Base-by-base conservation (phyloP, 2,113 vertebrate species). In the Thalassoma bifasciatum region DNA sequence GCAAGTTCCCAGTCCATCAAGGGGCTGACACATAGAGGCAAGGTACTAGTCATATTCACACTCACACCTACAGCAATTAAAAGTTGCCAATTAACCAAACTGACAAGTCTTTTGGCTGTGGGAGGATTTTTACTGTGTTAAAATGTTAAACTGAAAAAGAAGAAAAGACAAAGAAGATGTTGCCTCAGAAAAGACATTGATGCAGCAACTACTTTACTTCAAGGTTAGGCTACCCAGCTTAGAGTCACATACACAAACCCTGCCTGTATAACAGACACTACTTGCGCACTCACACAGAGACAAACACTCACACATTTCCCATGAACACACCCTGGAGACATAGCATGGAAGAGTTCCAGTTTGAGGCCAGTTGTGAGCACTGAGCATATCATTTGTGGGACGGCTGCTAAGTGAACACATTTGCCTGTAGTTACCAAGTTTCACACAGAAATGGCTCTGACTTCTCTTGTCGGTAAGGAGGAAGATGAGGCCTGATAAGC, bases 331-430 rank as follows among this genome's bases (percentile, higher is more conserved):
- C 75, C 75, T 59, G 16, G 14, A 58, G 80, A 64, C 49, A 8
- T 34, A 12, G 36, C 60, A 21, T 59, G 60, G 60, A 53, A 30
- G 30, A 63, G 47, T 51, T 37, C 64, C 50, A 8, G 34, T 17
- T 70, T 12, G 52, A 60, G 69, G 68, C 71, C 60, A 34, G 59
- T 51, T 30, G 11, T 37, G 64, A 70, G 54, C 1, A 5, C 38
- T 2, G 42, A 76, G 74, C 70, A 19, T 76, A 70, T 84, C 66
- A 80, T 86, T 81, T 85, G 81, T 22, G 66, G 66, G 49, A 23
- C 23, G 19, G 51, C 72, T 74, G 71, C 81, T 77, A 64, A 85
- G 60, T 79, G 77, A 85, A 74, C 70, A 72, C 84, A 77, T 66
- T 86, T 26, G 63, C 70, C 44, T 42, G 53, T 40, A 70, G 76